Conservation (phyloP, 2,797 vertebrate genomes). For the Sitta carolinensis region DNA sequence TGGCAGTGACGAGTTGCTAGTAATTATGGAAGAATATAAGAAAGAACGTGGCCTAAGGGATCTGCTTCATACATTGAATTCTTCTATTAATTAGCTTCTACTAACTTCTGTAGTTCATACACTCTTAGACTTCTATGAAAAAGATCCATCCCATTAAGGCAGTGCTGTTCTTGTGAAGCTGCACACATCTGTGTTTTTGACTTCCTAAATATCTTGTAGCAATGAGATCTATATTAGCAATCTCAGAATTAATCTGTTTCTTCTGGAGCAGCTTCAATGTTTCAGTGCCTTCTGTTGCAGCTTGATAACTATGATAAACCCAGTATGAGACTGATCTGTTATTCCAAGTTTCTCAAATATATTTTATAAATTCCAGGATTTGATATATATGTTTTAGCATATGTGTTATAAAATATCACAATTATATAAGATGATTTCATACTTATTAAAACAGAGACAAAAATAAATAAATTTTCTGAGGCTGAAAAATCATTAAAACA, state of each 20-base stretch:
- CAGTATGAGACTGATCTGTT: neutral
- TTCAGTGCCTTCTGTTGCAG: neutral
- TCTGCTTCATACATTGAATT: neutral
- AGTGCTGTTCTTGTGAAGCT: neutral
- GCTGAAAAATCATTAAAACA: neutral
- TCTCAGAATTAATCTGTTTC: neutral
- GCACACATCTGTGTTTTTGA: neutral
- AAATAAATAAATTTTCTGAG: neutral
- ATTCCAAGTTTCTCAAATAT: neutral
- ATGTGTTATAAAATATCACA: neutral
- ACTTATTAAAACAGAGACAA: neutral
- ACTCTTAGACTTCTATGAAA: neutral
- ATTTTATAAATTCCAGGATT: neutral
- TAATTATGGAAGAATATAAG: neutral
- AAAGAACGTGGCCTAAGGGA: neutral
- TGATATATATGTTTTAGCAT: neutral
- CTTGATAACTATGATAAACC: neutral
- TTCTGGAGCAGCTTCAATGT: neutral
- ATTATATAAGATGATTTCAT: neutral
- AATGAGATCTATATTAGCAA: neutral
- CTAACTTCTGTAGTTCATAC: neutral
- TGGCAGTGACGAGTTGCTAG: neutral
- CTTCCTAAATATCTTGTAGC: neutral
- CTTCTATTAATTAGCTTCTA: neutral
- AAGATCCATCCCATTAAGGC: accelerated